Base-by-base conservation (phyloP, 2,888 invertebrate genomes). In the Xestoiulus laeticollis region DNA sequence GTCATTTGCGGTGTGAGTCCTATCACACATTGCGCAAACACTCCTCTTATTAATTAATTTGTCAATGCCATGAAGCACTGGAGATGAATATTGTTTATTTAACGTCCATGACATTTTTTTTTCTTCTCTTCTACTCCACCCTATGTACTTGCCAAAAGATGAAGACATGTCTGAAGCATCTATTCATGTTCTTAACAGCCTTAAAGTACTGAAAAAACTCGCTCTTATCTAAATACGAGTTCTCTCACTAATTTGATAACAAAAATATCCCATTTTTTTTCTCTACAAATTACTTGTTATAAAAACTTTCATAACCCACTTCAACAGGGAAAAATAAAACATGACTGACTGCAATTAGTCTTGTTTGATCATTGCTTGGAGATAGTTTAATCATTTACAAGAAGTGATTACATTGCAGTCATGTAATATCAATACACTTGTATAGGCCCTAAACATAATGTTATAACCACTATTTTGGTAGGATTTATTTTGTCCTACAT, bases 31-130 rank as follows among this genome's bases (percentile, higher is more conserved):
- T 59, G 59, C n/a, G 59, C 59, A 59, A 59, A 59, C 59, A 59
- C 19, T 59, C 59, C n/a, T 59, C 59, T 59, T 59, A 59, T 59
- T 59, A 59, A 59, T 59, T 59, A 59, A 59, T 59, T 59, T 59
- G 59, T 59, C 59, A 59, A 59, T n/a, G 59, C 19, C 6, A 59
- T 22, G 59, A 59, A 59, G 59, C 19, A 6, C n/a, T 19, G 22
- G 59, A 59, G 59, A 59, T 59, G n/a, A 59, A 59, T 59, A 59
- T 59, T 59, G 59, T 59, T 59, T 59, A 59, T 59, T 59, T 19
- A 59, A 22, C 59, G 59, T 59, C 59, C 59, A 59, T 59, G 59
- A n/a, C 59, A 16, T 6, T 19, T 59, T 59, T 59, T n/a, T 4
- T 59, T 22, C n/a, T 19, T n/a, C n/a, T n/a, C n/a, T 59, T 22